Evolutionary conservation across 2,888 invertebrate species (phyloP).

Genomic region (Hecatera dysodea): DNA sequence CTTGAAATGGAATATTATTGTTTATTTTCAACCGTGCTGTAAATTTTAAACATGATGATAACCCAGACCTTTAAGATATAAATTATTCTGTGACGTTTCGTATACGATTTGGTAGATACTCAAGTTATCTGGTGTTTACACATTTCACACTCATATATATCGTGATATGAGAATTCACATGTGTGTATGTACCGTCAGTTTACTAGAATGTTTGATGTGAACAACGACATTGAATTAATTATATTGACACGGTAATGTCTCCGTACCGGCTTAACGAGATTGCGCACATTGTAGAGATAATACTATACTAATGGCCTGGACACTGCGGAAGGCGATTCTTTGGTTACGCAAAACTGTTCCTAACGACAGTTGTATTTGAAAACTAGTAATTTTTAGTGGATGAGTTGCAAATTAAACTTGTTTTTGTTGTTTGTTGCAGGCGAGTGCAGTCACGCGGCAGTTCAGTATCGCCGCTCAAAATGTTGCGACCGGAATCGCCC

Average conservation of each 20-base stretch:
- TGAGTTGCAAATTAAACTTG: conserved; percentile 5
- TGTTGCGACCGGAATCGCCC: conserved; percentile 90
- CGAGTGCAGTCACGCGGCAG: conserved; percentile 81
- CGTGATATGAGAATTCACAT: conserved; percentile 48
- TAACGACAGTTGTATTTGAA: conserved; percentile 16
- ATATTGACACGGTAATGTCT: conserved; percentile 58
- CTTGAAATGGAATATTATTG: conserved; percentile 17
- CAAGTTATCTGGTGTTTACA: conserved; percentile 60
- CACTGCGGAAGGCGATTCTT: conserved; percentile 27
- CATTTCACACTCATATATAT: conserved; percentile 46
- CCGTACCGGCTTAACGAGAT: conserved; percentile 44
- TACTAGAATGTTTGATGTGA: conserved; percentile 53
- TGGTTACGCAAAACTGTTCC: conserved; percentile 24
- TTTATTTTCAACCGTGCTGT: conserved; percentile 29
- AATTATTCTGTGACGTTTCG: conserved; percentile 49
- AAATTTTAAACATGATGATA: conserved; percentile 48
- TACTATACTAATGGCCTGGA: conserved; percentile 37
- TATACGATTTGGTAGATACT: conserved; percentile 61
- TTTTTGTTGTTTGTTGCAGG: conserved; percentile 81
- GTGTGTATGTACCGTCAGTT: conserved; percentile 4
- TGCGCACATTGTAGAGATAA: conserved; percentile 42
- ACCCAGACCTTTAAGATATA: conserved; percentile 68
- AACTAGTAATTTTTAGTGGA: background rate
- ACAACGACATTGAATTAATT: conserved; percentile 59
- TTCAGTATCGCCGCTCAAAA: conserved; percentile 81